Percentiles rank a stretch among this genome's conserved stretches.
phyloP scores from a whole-genome alignment of 2,888 invertebrate genomes.

The Drosophila anomelani region DNA sequence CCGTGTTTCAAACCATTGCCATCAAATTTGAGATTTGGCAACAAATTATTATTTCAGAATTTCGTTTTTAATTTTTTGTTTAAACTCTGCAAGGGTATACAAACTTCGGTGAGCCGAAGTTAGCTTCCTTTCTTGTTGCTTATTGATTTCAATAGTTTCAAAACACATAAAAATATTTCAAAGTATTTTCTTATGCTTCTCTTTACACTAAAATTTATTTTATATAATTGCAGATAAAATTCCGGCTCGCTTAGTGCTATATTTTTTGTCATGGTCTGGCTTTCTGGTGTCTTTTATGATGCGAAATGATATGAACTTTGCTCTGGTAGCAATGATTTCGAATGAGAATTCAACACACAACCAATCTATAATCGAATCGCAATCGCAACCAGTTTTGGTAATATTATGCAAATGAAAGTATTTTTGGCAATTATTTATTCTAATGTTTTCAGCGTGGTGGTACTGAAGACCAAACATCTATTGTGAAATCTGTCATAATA shows the following conservation, averaged over 20 bases:
- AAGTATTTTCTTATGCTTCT: too few species aligned
- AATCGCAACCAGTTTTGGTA: constrained; percentile 61
- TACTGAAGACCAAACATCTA: constrained; percentile 83
- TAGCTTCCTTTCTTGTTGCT: too few species aligned
- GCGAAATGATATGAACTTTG: constrained; percentile 90
- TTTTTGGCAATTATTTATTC: not conserved
- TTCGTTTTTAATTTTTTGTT: too few species aligned
- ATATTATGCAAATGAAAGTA: constrained; percentile 26
- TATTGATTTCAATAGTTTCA: too few species aligned
- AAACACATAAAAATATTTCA: too few species aligned
- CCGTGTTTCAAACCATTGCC: too few species aligned
- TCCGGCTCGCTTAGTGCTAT: constrained; percentile 89
- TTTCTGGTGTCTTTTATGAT: constrained; percentile 91
- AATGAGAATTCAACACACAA: constrained; percentile 45
- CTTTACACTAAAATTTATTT: constrained; percentile 1
- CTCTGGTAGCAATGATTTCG: constrained; percentile 89
- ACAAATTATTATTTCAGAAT: too few species aligned
- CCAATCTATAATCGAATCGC: constrained; percentile 33
- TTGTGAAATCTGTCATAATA: constrained; percentile 87
- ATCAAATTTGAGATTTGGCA: too few species aligned
- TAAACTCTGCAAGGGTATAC: too few species aligned
- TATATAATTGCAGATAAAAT: constrained; percentile 85
- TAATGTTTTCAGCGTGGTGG: constrained; percentile 67
- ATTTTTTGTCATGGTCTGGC: constrained; percentile 90
- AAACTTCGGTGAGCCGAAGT: too few species aligned